phyloP scores from a whole-genome alignment of 2,797 vertebrate species.

The Champsocephalus gunnari region DNA sequence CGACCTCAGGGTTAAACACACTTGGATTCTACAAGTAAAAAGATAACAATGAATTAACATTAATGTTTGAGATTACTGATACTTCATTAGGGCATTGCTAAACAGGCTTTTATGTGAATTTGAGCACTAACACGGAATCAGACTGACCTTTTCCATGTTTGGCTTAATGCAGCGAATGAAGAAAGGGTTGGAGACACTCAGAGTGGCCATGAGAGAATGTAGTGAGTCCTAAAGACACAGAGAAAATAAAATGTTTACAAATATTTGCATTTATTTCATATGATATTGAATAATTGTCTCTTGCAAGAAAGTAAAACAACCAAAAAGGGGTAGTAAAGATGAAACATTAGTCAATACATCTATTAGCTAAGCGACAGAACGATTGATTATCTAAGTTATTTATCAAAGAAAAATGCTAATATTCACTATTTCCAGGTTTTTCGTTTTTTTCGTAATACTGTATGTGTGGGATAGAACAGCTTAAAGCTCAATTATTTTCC shows the following conservation, averaged over 20 bases:
- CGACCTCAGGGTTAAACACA: slow-evolving; percentile 89
- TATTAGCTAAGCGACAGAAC: background rate
- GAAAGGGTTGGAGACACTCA: slow-evolving; percentile 94
- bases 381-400: background rate
- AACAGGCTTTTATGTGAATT: background rate
- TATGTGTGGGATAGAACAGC: too few species aligned
- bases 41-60: background rate
- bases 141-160: slow-evolving; percentile 91
- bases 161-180: slow-evolving; percentile 97
- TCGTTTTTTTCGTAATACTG: too few species aligned
- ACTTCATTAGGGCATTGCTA: too few species aligned
- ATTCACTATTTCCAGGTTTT: background rate
- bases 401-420: background rate
- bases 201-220: slow-evolving; percentile 92
- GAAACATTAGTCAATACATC: too few species aligned
- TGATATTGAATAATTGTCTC: background rate
- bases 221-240: slow-evolving; percentile 87
- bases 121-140: slow-evolving; percentile 6
- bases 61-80: background rate
- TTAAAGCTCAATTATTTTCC: background rate
- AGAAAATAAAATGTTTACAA: background rate
- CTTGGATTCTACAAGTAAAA: slow-evolving; percentile 82
- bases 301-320: too few species aligned
- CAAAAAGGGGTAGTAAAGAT: too few species aligned
- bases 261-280: background rate